Conservation (phyloP, 2,113 vertebrate genomes). For the Myotis yumanensis region DNA sequence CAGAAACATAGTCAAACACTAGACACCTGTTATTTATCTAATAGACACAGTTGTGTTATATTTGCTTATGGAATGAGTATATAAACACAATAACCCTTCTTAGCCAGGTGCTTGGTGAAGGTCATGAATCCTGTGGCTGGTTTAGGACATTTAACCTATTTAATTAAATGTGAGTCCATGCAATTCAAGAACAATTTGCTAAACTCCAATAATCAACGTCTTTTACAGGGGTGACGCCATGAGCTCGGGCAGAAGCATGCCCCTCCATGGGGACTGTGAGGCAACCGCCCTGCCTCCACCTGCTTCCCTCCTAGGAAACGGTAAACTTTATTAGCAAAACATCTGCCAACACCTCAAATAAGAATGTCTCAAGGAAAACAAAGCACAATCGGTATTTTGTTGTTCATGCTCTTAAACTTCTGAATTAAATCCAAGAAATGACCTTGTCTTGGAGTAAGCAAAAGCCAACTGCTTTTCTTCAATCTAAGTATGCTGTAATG, state of each 20-base stretch:
- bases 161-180: not conserved
- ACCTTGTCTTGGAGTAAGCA: not conserved
- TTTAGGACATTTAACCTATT: not conserved
- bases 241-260: not conserved
- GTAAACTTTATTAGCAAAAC: not conserved
- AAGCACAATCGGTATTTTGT: not conserved
- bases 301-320: slow-evolving; percentile 39
- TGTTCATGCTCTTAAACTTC: not conserved
- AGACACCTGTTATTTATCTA: slow-evolving; percentile 27
- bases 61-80: not conserved
- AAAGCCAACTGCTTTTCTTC: not conserved
- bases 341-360: not conserved
- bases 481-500: not conserved
- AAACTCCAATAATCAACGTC: not conserved
- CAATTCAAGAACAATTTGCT: not conserved
- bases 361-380: not conserved
- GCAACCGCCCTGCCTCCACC: not conserved
- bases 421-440: slow-evolving; percentile 18
- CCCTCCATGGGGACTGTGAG: not conserved
- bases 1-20: not conserved
- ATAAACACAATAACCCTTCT: not conserved
- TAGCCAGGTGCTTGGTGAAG: not conserved
- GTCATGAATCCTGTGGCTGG: not conserved
- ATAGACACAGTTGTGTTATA: not conserved
- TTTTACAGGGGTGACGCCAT: fast-evolving